Percentiles rank a stretch among this genome's conserved stretches.
These are phyloP conservation scores for Drosophila nannoptera DNA, from an alignment of 1,140 invertebrate species.

Conservation along the genomic window DNA sequence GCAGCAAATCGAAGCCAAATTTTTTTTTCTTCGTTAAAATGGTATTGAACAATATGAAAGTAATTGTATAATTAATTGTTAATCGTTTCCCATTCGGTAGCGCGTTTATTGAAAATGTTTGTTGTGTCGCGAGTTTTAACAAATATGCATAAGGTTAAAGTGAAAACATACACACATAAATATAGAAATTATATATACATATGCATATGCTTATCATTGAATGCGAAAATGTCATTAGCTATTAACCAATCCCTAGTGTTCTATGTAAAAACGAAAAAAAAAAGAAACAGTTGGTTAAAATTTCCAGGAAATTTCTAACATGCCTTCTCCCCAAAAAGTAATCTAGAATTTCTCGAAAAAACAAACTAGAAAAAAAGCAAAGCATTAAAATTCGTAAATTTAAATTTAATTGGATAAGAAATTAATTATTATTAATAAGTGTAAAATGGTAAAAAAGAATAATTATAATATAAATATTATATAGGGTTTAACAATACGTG, in stretches of 20 bases:
- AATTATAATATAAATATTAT: conserved; percentile 5
- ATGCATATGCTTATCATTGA: conserved; percentile 28
- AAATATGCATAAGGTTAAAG: conserved; percentile 43
- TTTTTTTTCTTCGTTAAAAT: conserved; percentile 39
- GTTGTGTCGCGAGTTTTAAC: conserved; percentile 47
- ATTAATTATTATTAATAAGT: conserved; percentile 30
- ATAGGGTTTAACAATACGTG: not conserved
- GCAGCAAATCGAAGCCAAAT: conserved; percentile 64
- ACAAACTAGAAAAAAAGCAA: conserved; percentile 36
- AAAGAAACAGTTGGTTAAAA: conserved; percentile 43
- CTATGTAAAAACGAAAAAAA: conserved; percentile 31
- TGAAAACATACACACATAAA: conserved; percentile 11
- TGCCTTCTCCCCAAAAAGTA: conserved; percentile 55
- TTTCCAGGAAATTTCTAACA: conserved; percentile 71
- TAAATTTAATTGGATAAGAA: conserved; percentile 13
- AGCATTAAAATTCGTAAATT: conserved; percentile 47
- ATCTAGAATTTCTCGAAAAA: conserved; percentile 40
- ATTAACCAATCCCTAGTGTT: conserved; percentile 21
- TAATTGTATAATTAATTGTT: conserved; percentile 61
- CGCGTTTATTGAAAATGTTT: conserved; percentile 37
- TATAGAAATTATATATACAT: conserved; percentile 27
- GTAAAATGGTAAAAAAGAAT: conserved; percentile 18
- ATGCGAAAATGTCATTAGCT: conserved; percentile 37
- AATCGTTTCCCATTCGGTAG: conserved; percentile 58
- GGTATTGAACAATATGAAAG: conserved; percentile 31